A percentile compares a stretch with the other conserved stretches of the same genome.
Conservation (phyloP, 1,140 invertebrate species). For the Leptinotarsa lineolata region DNA sequence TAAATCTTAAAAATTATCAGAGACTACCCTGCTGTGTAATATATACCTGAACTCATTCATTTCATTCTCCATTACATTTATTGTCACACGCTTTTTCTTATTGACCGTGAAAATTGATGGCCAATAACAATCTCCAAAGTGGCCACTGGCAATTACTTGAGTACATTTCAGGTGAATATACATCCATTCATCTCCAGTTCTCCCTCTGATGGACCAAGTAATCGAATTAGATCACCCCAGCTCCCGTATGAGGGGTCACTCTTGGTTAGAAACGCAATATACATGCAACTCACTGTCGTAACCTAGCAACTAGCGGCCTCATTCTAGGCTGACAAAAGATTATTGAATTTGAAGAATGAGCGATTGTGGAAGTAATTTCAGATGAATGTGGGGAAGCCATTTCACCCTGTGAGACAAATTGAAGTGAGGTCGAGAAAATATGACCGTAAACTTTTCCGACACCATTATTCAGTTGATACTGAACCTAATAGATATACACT, state of each 20-base stretch:
- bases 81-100: background rate
- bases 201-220: background rate
- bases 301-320: background rate
- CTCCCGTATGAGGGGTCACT: background rate
- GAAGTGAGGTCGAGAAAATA: background rate
- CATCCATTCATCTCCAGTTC: background rate
- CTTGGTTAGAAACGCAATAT: background rate
- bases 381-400: background rate
- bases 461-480: background rate
- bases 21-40: too few species aligned
- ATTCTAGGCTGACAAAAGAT: background rate
- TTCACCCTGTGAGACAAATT: background rate
- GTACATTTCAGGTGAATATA: background rate
- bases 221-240: background rate
- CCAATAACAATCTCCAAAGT: background rate
- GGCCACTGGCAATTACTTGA: background rate
- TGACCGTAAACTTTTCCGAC: background rate
- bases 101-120: background rate
- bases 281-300: background rate
- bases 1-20: too few species aligned
- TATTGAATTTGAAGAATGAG: slow-evolving; percentile 6
- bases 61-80: background rate
- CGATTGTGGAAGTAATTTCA: background rate
- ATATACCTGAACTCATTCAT: too few species aligned
- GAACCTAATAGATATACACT: too few species aligned